Evolutionary conservation across 2,888 invertebrate genomes (phyloP).

Genomic region (Neocrepidodera transversa): DNA sequence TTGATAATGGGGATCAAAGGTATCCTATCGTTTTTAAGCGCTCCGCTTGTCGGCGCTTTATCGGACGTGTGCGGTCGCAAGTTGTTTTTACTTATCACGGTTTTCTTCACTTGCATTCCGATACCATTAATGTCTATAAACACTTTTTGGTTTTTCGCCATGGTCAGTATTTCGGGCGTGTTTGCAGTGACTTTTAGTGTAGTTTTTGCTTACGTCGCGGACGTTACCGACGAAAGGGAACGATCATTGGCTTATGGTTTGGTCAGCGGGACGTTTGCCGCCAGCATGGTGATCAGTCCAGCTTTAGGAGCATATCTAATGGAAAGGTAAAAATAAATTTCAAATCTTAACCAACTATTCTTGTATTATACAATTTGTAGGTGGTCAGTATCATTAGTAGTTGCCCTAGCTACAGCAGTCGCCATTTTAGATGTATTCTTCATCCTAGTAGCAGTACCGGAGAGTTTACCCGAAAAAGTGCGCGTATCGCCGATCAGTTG

Average conservation of each 20-base stretch:
- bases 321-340: slow-evolving; percentile 63
- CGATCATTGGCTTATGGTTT: slow-evolving; percentile 94
- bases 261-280: slow-evolving; percentile 95
- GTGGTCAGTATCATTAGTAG: slow-evolving; percentile 77
- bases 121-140: slow-evolving; percentile 99
- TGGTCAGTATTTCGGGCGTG: slow-evolving; percentile 98
- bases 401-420: slow-evolving; percentile 93
- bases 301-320: slow-evolving; percentile 91
- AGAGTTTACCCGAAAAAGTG: slow-evolving; percentile 93
- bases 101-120: slow-evolving; percentile 98
- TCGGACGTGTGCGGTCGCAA: slow-evolving; percentile 99
- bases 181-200: slow-evolving; percentile 99
- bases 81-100: slow-evolving; percentile 95
- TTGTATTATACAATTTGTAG: slow-evolving; percentile 60
- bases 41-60: slow-evolving; percentile 86
- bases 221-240: slow-evolving; percentile 97
- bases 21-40: slow-evolving; percentile 95
- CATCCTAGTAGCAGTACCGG: slow-evolving; percentile 97
- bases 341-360: too few species aligned
- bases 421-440: slow-evolving; percentile 97
- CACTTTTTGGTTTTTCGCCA: slow-evolving; percentile 93
- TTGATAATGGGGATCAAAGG: slow-evolving; percentile 92
- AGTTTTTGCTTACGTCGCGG: slow-evolving; percentile 99
- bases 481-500: slow-evolving; percentile 86
- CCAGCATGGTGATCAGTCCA: slow-evolving; percentile 98